A percentile compares a stretch with the other conserved stretches of the same genome.
Conservation (phyloP, 2,888 invertebrate genomes). For the Malthinus seriepunctatus region DNA sequence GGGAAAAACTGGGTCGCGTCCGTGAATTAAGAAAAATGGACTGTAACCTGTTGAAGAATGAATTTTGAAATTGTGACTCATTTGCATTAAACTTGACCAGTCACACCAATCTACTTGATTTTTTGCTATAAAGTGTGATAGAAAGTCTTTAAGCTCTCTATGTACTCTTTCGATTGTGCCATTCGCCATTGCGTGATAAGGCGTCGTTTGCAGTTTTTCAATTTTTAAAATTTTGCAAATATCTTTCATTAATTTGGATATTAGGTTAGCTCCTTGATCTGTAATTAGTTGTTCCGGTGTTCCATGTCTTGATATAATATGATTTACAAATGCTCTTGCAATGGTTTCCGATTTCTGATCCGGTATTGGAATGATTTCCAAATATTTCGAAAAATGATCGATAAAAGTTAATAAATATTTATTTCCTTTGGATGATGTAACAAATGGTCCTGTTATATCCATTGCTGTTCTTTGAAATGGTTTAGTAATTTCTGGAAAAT, state of each 20-base stretch:
- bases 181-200: slow-evolving; percentile 42
- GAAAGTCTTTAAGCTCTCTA: slow-evolving; percentile 35
- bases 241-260: slow-evolving; percentile 35
- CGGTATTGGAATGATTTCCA: slow-evolving; percentile 39
- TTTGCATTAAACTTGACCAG: slow-evolving; percentile 37
- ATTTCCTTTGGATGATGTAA: slow-evolving; percentile 31
- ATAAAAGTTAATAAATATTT: slow-evolving; percentile 40
- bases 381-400: slow-evolving; percentile 38
- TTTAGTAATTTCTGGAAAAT: slow-evolving; percentile 22
- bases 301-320: slow-evolving; percentile 38
- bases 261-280: slow-evolving; percentile 39
- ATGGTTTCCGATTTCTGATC: slow-evolving; percentile 37
- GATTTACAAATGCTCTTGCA: slow-evolving; percentile 34
- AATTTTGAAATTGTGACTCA: slow-evolving; percentile 29
- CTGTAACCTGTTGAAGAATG: background rate
- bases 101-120: slow-evolving; percentile 39
- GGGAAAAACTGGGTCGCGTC: too few species aligned
- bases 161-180: slow-evolving; percentile 42
- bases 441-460: slow-evolving; percentile 41
- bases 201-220: slow-evolving; percentile 35
- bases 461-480: slow-evolving; percentile 36
- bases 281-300: slow-evolving; percentile 38
- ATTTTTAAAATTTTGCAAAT: slow-evolving; percentile 36
- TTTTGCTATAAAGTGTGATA: slow-evolving; percentile 37
- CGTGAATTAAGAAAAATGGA: background rate